A percentile compares a stretch with the other conserved stretches of the same genome.
phyloP scores from a whole-genome alignment of 2,113 vertebrate genomes.

The Poeciliopsis prolifica region DNA sequence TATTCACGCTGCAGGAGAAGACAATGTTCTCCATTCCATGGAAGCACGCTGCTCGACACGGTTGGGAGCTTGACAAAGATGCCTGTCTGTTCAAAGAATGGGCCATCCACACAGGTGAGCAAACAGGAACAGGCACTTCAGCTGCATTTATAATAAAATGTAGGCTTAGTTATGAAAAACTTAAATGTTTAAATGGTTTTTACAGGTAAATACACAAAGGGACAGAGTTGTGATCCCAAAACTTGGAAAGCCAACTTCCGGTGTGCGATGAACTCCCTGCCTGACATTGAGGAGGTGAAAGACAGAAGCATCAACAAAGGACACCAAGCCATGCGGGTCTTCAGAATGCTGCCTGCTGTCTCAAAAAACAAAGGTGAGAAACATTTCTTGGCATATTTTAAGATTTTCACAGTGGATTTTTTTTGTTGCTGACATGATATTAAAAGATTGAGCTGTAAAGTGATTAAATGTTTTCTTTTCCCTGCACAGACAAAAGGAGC shows the following conservation, averaged over 20 bases:
- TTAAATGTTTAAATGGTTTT: neutral
- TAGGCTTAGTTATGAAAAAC: neutral
- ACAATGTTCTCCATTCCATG: constrained; percentile 93
- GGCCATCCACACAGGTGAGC: constrained; percentile 97
- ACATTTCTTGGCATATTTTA: neutral
- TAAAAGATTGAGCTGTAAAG: neutral
- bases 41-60: constrained; percentile 96
- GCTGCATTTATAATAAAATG: neutral
- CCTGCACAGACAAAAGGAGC: constrained; percentile 84
- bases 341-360: constrained; percentile 87
- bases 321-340: constrained; percentile 89
- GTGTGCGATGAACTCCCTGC: constrained; percentile 97
- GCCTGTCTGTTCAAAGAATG: constrained; percentile 92
- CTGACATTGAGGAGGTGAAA: constrained; percentile 95
- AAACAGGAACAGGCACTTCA: neutral
- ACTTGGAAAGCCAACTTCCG: constrained; percentile 99
- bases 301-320: constrained; percentile 93
- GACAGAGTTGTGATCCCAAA: constrained; percentile 87
- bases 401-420: neutral
- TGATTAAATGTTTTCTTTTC: constrained; percentile 11
- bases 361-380: constrained; percentile 80
- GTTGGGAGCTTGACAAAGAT: constrained; percentile 94
- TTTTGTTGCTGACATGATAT: neutral
- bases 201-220: constrained; percentile 87
- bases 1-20: constrained; percentile 80